Base-by-base conservation (phyloP, 2,797 vertebrate genomes). In the Sebastes goodei region DNA sequence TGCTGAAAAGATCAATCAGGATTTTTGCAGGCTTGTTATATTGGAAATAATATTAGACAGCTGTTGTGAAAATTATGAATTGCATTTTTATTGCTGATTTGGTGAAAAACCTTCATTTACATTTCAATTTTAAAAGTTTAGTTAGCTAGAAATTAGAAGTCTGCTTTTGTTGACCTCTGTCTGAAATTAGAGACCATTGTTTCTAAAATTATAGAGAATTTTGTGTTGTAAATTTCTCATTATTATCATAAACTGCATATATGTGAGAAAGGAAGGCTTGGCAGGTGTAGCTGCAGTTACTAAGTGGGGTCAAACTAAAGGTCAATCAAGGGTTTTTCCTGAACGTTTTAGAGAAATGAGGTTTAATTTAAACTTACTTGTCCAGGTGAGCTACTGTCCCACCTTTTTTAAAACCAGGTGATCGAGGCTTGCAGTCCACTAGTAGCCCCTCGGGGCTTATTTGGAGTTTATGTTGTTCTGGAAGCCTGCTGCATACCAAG, bases 391-490 rank as follows among this genome's bases (percentile, higher is more conserved):
- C 71, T 27, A n/a, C 74, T 53, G 29, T 80, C 68, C 1, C 59
- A 78, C 73, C 84, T 77, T 78, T 78, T 77, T 14, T 57, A 71
- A 88, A 74, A 56, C 64, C 87, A 86, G 84, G 80, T 82, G 63
- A 84, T 76, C 0, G 3, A 32, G 55, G 69, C 64, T 59, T 63
- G 52, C 72, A 53, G 69, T 76, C 65, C 53, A 6, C 25, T 76
- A 55, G 87, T 33, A 81, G 86, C 87, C 83, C 71, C 83, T 88
- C 82, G 33, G 71, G 85, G 92, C 94, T 95, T 95, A 95, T 96
- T 96, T 96, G 94, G 95, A 94, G 88, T 93, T 93, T 93, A 93
- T 93, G 93, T 94, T 94, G 93, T 94, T 94, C 94, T 95, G 91
- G 93, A 94, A 93, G 94, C 86, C 91, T 63, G 82, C 83, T 88